Evolutionary conservation across 2,888 invertebrate species (phyloP), one percentile per base, ranked within the genome.

Genomic region (Hololepta plana): DNA sequence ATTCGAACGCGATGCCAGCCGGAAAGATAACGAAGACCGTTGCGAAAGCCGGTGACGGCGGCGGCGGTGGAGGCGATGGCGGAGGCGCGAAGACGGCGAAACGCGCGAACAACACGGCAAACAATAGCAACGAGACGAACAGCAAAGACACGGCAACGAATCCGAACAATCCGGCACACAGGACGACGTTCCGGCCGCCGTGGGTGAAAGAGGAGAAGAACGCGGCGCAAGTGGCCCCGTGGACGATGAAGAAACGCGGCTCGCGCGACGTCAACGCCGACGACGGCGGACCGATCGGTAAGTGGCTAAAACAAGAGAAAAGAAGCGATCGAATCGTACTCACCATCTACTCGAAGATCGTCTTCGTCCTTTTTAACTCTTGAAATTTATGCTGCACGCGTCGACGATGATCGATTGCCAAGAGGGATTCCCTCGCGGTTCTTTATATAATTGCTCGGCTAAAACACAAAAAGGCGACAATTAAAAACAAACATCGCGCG

Each of bases 201-300:
- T 77, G 77, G 72, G 75, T 77, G 26, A 75, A 74, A 44, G 72
- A 67, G 33, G 62, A 55, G 57, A 47, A n/a, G n/a, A n/a, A n/a
- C n/a, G 62, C 67, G 4, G 40, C 58, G 2, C 63, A 62, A 2
- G 55, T 65, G 0, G 68, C 71, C 4, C 60, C 72, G 2, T 73
- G 72, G 72, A 60, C 66, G 6, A 58, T 69, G 35, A 65, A 59
- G 40, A 62, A 61, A 30, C 41, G 60, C 51, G 12, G 38, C 9
- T 40, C 46, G 15, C 20, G 29, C 13, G 29, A 32, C 16, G 32
- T 29, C 7, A 16, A 11, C 14, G 21, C 12, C n/a, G 34, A 31
- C 25, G 24, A 31, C n/a, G 31, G 28, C 4, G 22, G 28, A 10
- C 24, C 31, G 7, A 24, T 15, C 14, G 10, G 26, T 19, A 19